Evolutionary conservation across 1,140 invertebrate species (phyloP).

Genomic region (Diabrotica virgifera): DNA sequence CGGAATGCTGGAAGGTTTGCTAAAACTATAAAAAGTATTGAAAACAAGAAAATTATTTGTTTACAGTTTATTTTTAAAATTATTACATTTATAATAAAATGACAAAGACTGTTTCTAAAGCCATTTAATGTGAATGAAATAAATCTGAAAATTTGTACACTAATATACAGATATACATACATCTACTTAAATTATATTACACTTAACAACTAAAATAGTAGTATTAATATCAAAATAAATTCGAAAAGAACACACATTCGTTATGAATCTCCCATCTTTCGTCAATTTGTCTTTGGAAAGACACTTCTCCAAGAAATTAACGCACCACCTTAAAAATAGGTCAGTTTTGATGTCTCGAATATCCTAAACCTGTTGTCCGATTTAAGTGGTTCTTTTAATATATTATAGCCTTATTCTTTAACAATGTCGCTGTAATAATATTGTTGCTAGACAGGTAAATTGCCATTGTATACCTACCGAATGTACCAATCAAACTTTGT

Average conservation of each 20-base stretch:
- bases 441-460: no score
- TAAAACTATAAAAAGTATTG: background rate
- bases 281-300: background rate
- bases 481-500: no score
- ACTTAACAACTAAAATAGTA: constrained; percentile 8
- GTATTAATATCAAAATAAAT: constrained; percentile 27
- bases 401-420: no score
- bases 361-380: no score
- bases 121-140: constrained; percentile 33
- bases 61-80: constrained; percentile 19
- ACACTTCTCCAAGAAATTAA: no score
- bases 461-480: no score
- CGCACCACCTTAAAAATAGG: no score
- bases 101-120: constrained; percentile 26
- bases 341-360: no score
- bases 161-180: constrained; percentile 38
- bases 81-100: constrained; percentile 27
- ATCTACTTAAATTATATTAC: constrained; percentile 31
- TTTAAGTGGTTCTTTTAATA: no score
- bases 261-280: constrained; percentile 14
- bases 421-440: no score
- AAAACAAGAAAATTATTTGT: background rate
- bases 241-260: constrained; percentile 18
- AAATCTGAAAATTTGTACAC: constrained; percentile 31
- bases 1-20: no score